Conservation (phyloP, 2,888 invertebrate species). For the Lagria hirta region DNA sequence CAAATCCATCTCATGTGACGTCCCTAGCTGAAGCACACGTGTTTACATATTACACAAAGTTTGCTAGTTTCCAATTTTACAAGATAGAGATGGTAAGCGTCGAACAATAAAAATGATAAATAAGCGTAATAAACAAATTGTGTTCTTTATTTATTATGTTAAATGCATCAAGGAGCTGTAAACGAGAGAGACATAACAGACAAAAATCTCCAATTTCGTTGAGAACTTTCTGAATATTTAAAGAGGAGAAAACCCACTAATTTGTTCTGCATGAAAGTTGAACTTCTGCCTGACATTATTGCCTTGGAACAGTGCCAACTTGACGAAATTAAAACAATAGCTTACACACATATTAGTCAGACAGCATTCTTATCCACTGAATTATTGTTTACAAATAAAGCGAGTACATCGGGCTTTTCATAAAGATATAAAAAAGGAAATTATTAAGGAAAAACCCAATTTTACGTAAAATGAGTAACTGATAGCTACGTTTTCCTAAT, state of each 20-base stretch:
- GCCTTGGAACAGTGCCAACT: constrained; percentile 48
- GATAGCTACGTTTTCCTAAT: too few species aligned
- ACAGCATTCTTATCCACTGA: constrained; percentile 18
- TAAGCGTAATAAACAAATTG: constrained; percentile 7
- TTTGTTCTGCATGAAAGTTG: constrained; percentile 50
- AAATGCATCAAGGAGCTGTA: constrained; percentile 8
- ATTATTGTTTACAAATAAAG: constrained; percentile 23
- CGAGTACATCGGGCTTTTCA: background rate
- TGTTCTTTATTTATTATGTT: constrained; percentile 13
- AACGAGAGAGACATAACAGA: constrained; percentile 29
- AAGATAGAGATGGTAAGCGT: constrained; percentile 14
- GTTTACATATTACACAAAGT: constrained; percentile 39
- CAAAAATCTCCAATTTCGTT: constrained; percentile 34
- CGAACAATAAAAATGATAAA: constrained; percentile 10
- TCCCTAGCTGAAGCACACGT: constrained; percentile 33
- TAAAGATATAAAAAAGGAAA: background rate
- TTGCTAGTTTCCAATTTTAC: constrained; percentile 33
- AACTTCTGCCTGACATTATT: constrained; percentile 49
- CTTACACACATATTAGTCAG: constrained; percentile 31
- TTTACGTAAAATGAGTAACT: too few species aligned
- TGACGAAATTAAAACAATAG: constrained; percentile 52
- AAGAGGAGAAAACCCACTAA: constrained; percentile 46
- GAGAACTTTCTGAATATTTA: constrained; percentile 48
- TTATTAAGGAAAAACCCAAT: background rate
- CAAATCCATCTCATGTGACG: constrained; percentile 31